Percentiles rank a stretch among this genome's conserved stretches.
These are phyloP conservation scores for Tinea semifulvella DNA, from an alignment of 2,888 invertebrate species.

Conservation along the genomic window DNA sequence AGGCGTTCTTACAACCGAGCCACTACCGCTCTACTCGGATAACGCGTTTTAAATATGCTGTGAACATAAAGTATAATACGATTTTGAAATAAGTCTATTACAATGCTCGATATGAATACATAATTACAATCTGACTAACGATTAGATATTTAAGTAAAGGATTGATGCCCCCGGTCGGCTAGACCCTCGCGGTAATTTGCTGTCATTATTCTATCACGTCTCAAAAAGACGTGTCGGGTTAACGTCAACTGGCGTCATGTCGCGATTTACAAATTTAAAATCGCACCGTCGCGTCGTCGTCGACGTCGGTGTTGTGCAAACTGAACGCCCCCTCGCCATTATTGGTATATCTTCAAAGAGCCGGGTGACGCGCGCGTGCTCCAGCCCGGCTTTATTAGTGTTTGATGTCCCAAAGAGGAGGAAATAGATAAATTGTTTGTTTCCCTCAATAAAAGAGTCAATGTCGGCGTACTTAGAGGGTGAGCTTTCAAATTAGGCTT, in stretches of 20 bases:
- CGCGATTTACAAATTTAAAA: conserved; percentile 45
- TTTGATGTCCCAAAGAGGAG: conserved; percentile 37
- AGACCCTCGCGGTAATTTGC: conserved; percentile 32
- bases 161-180: conserved; percentile 16
- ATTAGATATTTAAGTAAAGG: conserved; percentile 5
- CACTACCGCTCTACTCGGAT: too few relatives aligned
- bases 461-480: conserved; percentile 1
- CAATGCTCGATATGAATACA: neutral
- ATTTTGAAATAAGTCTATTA: too few relatives aligned
- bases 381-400: conserved; percentile 40
- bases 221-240: conserved; percentile 42
- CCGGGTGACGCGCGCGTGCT: conserved; percentile 15
- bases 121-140: neutral
- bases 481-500: neutral
- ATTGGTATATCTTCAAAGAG: conserved; percentile 37
- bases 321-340: conserved; percentile 40
- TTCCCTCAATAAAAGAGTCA: conserved; percentile 12
- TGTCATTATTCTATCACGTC: conserved; percentile 47
- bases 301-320: conserved; percentile 30
- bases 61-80: too few relatives aligned
- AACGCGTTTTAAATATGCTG: too few relatives aligned
- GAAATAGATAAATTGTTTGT: conserved; percentile 33
- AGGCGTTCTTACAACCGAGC: too few relatives aligned
- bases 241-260: conserved; percentile 22
- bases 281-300: conserved; percentile 24